These are phyloP conservation scores for Arenicola marina DNA, from an alignment of 2,888 invertebrate species.

Conservation along the genomic window DNA sequence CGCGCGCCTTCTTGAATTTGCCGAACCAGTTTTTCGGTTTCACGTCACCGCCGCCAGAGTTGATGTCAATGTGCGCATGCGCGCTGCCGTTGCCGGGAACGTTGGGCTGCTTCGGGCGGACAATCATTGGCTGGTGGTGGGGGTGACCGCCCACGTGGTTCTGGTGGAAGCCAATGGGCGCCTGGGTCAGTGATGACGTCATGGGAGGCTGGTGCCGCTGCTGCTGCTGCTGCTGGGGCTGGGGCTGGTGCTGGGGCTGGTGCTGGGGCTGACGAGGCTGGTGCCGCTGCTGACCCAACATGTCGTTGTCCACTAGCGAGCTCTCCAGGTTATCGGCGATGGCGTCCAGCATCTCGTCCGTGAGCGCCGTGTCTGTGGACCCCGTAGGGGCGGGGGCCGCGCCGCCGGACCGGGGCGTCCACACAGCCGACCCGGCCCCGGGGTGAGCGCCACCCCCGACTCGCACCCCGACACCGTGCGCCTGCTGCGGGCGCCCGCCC, in stretches of 20 bases:
- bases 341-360: constrained; percentile 47
- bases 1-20: neutral
- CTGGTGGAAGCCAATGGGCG: neutral
- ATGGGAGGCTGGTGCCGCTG: constrained; percentile 66
- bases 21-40: neutral
- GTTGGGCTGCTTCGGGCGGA: constrained; percentile 60
- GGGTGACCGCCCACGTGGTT: too few relatives aligned
- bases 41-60: too few relatives aligned
- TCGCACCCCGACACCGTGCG: neutral
- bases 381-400: too few relatives aligned
- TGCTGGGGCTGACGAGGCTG: constrained; percentile 19
- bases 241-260: neutral
- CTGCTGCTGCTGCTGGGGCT: constrained; percentile 67
- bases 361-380: constrained; percentile 13
- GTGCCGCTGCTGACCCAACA: constrained; percentile 42
- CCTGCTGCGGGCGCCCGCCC: constrained; percentile 5
- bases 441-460: neutral
- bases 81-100: constrained; percentile 46
- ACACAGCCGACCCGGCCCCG: constrained; percentile 17
- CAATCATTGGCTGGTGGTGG: constrained; percentile 35
- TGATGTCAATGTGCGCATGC: neutral
- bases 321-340: constrained; percentile 54
- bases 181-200: neutral
- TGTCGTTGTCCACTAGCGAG: constrained; percentile 64
- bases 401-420: too few relatives aligned